Evolutionary conservation across 1,140 invertebrate genomes (phyloP).

Genomic region (Drosophila lowei): DNA sequence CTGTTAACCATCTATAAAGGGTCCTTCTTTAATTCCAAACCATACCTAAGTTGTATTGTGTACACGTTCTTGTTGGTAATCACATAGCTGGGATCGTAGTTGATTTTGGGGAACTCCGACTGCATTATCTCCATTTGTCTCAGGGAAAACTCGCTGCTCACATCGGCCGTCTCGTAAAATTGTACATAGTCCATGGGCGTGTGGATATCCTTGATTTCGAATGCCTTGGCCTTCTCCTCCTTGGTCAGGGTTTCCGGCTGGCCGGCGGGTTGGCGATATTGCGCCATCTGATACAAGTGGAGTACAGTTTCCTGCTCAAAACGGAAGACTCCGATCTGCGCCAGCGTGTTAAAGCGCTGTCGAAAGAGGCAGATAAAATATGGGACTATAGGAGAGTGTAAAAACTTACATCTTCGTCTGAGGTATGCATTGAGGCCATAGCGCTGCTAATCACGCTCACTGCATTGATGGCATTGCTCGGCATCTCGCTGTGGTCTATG

Average conservation of each 20-base stretch:
- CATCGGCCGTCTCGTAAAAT: constrained; percentile 72
- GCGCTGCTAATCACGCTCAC: constrained; percentile 81
- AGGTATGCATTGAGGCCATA: constrained; percentile 72
- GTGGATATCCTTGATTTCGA: constrained; percentile 81
- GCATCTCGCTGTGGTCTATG: constrained; percentile 67
- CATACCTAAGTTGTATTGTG: constrained; percentile 86
- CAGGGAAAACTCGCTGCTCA: constrained; percentile 65
- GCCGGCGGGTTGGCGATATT: constrained; percentile 50
- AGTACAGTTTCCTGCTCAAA: constrained; percentile 83
- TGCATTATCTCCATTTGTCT: constrained; percentile 81
- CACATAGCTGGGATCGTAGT: constrained; percentile 88
- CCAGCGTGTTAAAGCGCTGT: constrained; percentile 85
- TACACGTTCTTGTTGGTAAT: constrained; percentile 89
- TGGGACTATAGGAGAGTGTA: neutral
- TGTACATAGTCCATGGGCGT: constrained; percentile 79
- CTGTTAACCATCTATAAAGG: too few species aligned
- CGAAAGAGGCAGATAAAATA: neutral
- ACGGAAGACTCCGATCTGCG: constrained; percentile 84
- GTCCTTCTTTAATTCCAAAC: too few species aligned
- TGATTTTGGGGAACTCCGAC: constrained; percentile 77
- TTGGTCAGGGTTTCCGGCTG: constrained; percentile 67
- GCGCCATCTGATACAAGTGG: constrained; percentile 78
- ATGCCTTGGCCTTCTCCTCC: constrained; percentile 84
- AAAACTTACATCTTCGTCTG: constrained; percentile 72
- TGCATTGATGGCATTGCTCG: constrained; percentile 74